phyloP scores from a whole-genome alignment of 2,888 invertebrate species.

The Volucella inanis region DNA sequence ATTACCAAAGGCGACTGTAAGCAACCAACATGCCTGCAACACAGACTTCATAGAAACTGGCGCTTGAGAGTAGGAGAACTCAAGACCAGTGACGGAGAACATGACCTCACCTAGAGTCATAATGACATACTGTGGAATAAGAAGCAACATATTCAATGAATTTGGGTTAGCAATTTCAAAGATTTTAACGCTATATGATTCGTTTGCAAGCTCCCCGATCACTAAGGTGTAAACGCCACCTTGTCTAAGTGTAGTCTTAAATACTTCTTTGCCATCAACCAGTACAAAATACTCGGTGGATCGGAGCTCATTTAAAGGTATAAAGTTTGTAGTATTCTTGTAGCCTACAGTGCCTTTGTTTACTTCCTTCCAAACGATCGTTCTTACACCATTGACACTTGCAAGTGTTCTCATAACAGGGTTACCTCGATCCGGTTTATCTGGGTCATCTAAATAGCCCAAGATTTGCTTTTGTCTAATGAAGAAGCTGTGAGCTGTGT shows the following conservation, averaged over 20 bases:
- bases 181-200: conserved; percentile 32
- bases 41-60: conserved; percentile 95
- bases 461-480: conserved; percentile 72
- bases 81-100: conserved; percentile 88
- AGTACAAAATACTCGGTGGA: conserved; percentile 76
- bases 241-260: conserved; percentile 76
- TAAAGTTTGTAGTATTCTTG: conserved; percentile 72
- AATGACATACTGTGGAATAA: conserved; percentile 88
- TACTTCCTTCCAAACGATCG: conserved; percentile 76
- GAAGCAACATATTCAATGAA: conserved; percentile 85
- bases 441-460: conserved; percentile 78
- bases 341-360: conserved; percentile 74
- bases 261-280: conserved; percentile 69
- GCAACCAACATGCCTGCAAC: conserved; percentile 94
- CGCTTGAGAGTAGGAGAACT: conserved; percentile 89
- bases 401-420: conserved; percentile 79
- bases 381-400: conserved; percentile 75
- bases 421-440: conserved; percentile 80
- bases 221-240: conserved; percentile 82
- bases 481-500: conserved; percentile 78
- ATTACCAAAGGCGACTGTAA: conserved; percentile 97
- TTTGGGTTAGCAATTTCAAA: conserved; percentile 82
- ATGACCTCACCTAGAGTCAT: conserved; percentile 87
- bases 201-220: conserved; percentile 64
- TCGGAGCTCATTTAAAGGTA: conserved; percentile 75